A percentile compares a stretch with the other conserved stretches of the same genome.
phyloP scores from a whole-genome alignment of 2,888 invertebrate genomes.

The Synanthedon tipuliformis region DNA sequence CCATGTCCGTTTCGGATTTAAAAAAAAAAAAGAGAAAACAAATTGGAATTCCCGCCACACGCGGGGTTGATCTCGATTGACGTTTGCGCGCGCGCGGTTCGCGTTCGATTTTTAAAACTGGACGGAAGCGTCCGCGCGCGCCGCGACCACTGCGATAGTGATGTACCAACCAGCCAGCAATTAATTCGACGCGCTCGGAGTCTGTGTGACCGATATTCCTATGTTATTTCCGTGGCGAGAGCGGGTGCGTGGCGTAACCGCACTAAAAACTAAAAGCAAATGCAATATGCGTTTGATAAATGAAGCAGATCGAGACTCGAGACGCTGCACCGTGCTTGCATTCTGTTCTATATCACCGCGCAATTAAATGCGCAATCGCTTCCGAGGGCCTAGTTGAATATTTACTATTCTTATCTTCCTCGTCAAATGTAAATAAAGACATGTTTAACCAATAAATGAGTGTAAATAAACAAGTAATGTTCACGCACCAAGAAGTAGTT shows the following conservation, averaged over 20 bases:
- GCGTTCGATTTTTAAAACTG: conserved; percentile 24
- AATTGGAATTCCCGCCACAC: conserved; percentile 12
- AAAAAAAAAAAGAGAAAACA: conserved; percentile 8
- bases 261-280: conserved; percentile 61
- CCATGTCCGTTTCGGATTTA: conserved; percentile 5
- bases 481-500: no score
- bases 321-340: neutral
- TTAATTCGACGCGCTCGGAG: conserved; percentile 57
- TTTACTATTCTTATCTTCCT: neutral
- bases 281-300: conserved; percentile 62
- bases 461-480: no score
- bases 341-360: neutral
- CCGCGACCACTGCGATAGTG: conserved; percentile 54
- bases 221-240: conserved; percentile 61
- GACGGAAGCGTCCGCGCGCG: conserved; percentile 56
- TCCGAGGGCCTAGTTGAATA: neutral
- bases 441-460: no score
- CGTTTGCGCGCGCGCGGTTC: conserved; percentile 43
- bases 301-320: conserved; percentile 28
- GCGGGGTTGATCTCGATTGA: conserved; percentile 10
- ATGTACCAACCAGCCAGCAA: conserved; percentile 38
- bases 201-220: conserved; percentile 66
- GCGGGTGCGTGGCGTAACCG: conserved; percentile 56
- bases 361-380: neutral
- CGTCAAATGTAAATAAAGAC: neutral